Percentiles rank a stretch among this genome's conserved stretches.
These are phyloP conservation scores for Dromiciops gliroides DNA, from an alignment of 2,113 vertebrate species.

Conservation along the genomic window DNA sequence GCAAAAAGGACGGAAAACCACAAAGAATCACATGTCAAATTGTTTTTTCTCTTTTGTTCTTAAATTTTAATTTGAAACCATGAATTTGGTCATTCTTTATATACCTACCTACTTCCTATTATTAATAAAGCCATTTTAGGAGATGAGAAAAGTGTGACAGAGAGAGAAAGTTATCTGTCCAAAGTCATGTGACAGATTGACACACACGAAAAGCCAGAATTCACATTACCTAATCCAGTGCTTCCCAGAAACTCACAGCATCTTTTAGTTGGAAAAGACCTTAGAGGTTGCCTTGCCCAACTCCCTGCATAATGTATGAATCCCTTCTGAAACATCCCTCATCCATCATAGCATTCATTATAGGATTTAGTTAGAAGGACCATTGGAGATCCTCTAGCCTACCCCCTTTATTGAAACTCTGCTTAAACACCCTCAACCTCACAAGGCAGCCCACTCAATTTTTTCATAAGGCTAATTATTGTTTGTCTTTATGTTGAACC, in stretches of 20 bases:
- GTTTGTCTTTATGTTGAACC: not conserved
- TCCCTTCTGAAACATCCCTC: not conserved
- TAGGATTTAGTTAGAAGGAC: not conserved
- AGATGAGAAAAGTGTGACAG: not conserved
- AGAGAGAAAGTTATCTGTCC: not conserved
- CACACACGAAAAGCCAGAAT: not conserved
- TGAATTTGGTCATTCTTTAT: not conserved
- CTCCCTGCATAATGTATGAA: not conserved
- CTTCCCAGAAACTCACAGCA: not conserved
- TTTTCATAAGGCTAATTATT: not conserved
- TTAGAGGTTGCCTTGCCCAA: not conserved
- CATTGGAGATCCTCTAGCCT: not conserved
- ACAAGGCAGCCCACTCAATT: not conserved
- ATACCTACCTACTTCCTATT: not conserved
- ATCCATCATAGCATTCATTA: not conserved
- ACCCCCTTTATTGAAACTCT: not conserved
- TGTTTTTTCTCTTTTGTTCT: not conserved
- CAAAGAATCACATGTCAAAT: not conserved
- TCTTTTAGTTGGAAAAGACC: not conserved
- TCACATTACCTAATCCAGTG: not conserved
- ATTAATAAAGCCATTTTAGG: not conserved
- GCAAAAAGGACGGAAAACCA: not conserved
- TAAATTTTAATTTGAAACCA: not conserved
- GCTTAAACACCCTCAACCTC: not conserved
- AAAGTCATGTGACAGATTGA: not conserved